phyloP scores from a whole-genome alignment of 2,113 vertebrate genomes.

The Actenoides hombroni region DNA sequence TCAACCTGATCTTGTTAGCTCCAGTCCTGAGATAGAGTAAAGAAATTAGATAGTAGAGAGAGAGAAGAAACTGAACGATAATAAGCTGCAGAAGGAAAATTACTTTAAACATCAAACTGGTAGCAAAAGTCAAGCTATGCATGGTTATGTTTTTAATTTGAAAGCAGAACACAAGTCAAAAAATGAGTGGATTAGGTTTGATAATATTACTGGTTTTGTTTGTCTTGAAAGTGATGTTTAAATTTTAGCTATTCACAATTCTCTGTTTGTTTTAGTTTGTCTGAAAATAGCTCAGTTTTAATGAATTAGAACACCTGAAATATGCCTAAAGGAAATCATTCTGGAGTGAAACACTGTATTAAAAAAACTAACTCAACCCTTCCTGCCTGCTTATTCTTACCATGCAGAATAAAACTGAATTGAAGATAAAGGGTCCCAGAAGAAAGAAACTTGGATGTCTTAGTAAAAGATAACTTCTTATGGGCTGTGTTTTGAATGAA shows the following conservation, averaged over 20 bases:
- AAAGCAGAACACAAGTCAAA: background rate
- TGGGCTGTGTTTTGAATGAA: background rate
- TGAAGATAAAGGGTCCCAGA: background rate
- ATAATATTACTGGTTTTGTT: background rate
- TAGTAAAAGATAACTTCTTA: background rate
- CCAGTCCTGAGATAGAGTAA: background rate
- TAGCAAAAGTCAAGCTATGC: background rate
- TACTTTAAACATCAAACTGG: background rate
- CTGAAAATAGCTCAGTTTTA: background rate
- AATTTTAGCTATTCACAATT: background rate
- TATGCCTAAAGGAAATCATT: background rate
- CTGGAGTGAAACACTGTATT: background rate
- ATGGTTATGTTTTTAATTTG: background rate
- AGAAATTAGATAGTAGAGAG: background rate
- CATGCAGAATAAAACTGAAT: background rate
- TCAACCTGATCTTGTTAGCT: background rate
- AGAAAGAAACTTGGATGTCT: background rate
- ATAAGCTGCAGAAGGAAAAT: background rate
- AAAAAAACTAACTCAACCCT: background rate
- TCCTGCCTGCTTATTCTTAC: background rate
- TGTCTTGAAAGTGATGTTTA: background rate
- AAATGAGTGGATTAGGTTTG: background rate
- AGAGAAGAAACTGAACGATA: background rate
- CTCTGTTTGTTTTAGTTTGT: background rate
- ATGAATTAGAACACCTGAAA: slow-evolving; percentile 24